Evolutionary conservation across 2,797 vertebrate genomes (phyloP).

Genomic region (Rhincodon typus): DNA sequence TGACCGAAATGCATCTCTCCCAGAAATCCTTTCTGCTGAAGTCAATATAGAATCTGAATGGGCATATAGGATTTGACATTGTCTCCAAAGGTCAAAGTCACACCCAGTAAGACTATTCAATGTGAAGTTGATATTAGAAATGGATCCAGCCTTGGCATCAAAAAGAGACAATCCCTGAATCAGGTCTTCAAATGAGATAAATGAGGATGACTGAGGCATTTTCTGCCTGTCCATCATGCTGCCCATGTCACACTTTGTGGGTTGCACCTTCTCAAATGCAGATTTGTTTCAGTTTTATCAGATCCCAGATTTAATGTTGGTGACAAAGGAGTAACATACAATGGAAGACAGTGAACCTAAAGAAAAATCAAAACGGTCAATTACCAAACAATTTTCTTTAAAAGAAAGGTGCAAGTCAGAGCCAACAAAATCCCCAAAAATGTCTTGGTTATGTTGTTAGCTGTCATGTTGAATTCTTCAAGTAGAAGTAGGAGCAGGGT

Average conservation of each 20-base stretch:
- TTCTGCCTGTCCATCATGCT: neutral
- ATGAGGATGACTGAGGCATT: neutral
- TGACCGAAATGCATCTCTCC: neutral
- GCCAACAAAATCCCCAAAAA: neutral
- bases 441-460: neutral
- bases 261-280: neutral
- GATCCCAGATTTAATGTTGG: neutral
- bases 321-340: neutral
- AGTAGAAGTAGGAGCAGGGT: neutral
- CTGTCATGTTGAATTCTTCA: neutral
- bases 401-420: neutral
- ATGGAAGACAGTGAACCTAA: neutral
- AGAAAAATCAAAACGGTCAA: neutral
- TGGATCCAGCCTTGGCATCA: neutral
- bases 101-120: neutral
- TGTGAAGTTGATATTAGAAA: neutral
- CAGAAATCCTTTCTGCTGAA: neutral
- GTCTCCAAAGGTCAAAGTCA: neutral
- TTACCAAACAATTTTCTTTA: neutral
- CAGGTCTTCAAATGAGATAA: neutral
- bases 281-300: neutral
- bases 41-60: neutral
- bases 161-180: neutral
- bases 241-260: neutral
- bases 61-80: neutral